These are phyloP conservation scores for Rhopalosiphum padi DNA, from an alignment of 1,140 invertebrate species.

Conservation along the genomic window DNA sequence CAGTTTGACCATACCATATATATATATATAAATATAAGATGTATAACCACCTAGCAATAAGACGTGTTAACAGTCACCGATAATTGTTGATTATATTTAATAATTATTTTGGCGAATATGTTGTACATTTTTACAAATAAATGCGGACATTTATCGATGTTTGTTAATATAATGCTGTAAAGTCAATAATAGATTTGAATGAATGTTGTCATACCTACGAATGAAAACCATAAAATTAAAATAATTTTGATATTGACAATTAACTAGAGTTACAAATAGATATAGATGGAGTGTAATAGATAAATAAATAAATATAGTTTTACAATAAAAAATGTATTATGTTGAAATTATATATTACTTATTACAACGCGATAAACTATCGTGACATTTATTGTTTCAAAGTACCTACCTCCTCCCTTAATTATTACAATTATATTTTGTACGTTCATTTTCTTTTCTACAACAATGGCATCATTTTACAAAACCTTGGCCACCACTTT, in stretches of 20 bases:
- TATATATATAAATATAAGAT: too few relatives aligned
- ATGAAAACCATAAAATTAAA: background rate
- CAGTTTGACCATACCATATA: too few relatives aligned
- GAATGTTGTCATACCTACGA: background rate
- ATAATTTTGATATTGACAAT: background rate
- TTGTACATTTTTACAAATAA: too few relatives aligned
- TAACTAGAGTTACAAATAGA: background rate
- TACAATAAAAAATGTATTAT: too few relatives aligned
- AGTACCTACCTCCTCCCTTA: too few relatives aligned
- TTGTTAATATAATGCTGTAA: too few relatives aligned
- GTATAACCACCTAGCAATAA: too few relatives aligned
- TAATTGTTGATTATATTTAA: too few relatives aligned
- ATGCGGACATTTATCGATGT: background rate
- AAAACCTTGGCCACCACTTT: background rate
- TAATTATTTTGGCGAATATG: too few relatives aligned
- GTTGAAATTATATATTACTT: too few relatives aligned
- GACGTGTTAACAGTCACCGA: too few relatives aligned
- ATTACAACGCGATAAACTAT: background rate
- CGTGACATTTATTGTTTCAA: background rate
- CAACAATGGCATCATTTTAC: background rate
- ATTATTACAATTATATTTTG: background rate
- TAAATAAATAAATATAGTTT: too few relatives aligned
- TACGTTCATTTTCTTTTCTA: background rate
- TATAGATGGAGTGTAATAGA: background rate
- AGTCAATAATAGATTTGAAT: background rate